Evolutionary conservation across 2,888 invertebrate genomes (phyloP), one percentile per base, ranked within the genome.

Genomic region (Buathra laborator): DNA sequence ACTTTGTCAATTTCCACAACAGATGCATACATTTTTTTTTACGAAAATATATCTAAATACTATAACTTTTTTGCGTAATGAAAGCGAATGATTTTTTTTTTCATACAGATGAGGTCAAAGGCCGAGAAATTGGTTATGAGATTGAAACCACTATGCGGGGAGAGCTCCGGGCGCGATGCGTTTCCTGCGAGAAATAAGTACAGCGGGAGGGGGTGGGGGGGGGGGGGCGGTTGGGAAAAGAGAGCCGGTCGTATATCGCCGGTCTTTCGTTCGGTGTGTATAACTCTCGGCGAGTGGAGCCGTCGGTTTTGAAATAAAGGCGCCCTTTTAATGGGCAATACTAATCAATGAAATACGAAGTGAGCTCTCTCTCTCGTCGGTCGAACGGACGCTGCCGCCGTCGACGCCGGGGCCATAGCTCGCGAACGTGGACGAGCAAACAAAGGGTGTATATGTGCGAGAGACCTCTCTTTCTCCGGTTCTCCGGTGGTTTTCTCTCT

Each of bases 291-390:
- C 9, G 53, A 81, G 70, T 79, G 84, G 87, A 82, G 76, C 80
- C 71, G 88, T 87, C 88, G 89, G 77, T 80, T 32, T 56, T 87
- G 87, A 92, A 92, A 92, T 92, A 92, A 92, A 92, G 91, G 91
- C 90, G 90, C 91, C 90, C 91, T 92, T 93, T 92, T 93, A 93
- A 93, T 93, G 92, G 93, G 91, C 91, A 93, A 93, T 93, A 92
- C 92, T 92, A 92, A 92, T 93, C 93, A 93, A 93, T 93, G 93
- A 93, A 93, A 93, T 92, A 93, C 93, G 93, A 92, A 93, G 92
- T 90, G 89, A 90, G 86, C 37, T 19, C 62, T 16, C 62, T 51
- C 51, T 24, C 89, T 37, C 37, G 37, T 37, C 88, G 89, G 86
- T 89, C 87, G 86, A 87, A 88, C 88, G 86, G 76, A 86, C 84